These are phyloP conservation scores for Cephalotes varians DNA, from an alignment of 2,888 invertebrate species.

Conservation along the genomic window DNA sequence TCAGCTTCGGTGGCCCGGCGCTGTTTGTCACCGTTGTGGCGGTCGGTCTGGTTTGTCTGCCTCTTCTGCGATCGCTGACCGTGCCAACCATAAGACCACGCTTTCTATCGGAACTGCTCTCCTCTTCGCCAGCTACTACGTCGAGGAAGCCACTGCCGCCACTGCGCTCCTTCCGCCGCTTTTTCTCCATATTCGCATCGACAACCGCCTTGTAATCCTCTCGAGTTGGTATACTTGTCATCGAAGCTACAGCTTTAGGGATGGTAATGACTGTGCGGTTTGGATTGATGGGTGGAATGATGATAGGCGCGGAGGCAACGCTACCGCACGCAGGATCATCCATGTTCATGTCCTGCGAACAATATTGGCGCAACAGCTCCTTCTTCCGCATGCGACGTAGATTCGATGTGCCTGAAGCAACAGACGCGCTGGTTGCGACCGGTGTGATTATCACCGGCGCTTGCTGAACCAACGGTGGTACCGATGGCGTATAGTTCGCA, in stretches of 20 bases:
- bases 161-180: constrained; percentile 87
- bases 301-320: constrained; percentile 87
- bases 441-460: constrained; percentile 82
- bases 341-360: constrained; percentile 93
- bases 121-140: constrained; percentile 74
- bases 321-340: constrained; percentile 90
- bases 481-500: constrained; percentile 89
- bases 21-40: constrained; percentile 83
- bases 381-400: constrained; percentile 96
- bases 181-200: constrained; percentile 90
- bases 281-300: constrained; percentile 87
- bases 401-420: constrained; percentile 90
- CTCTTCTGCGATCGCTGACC: constrained; percentile 81
- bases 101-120: constrained; percentile 81
- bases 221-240: constrained; percentile 94
- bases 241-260: constrained; percentile 95
- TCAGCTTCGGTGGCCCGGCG: constrained; percentile 88
- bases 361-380: constrained; percentile 93
- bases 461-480: constrained; percentile 88
- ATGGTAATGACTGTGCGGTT: constrained; percentile 92
- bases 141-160: constrained; percentile 64
- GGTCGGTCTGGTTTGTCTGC: constrained; percentile 75
- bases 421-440: constrained; percentile 86
- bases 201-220: constrained; percentile 92
- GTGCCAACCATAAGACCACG: constrained; percentile 82